These are phyloP conservation scores for Capreolus pygargus DNA, from an alignment of 2,113 vertebrate genomes.

Conservation along the genomic window DNA sequence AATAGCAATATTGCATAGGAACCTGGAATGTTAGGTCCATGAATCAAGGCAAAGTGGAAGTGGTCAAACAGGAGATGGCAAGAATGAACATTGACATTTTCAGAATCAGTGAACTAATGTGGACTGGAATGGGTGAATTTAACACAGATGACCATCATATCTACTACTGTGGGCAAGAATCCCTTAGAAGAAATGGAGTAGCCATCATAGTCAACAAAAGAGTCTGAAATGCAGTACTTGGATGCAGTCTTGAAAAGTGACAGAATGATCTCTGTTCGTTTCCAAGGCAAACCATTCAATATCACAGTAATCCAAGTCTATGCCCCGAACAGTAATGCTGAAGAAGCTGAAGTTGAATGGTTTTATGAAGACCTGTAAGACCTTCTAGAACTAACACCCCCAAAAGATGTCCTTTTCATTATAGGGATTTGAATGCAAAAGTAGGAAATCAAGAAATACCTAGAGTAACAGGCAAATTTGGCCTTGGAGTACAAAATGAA, in stretches of 20 bases:
- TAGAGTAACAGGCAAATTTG: not conserved
- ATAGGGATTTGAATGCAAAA: not conserved
- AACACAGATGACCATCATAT: not conserved
- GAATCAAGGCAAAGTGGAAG: not conserved
- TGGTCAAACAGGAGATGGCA: not conserved
- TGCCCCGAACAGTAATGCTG: not conserved
- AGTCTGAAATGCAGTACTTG: not conserved
- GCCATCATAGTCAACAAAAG: not conserved
- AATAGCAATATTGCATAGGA: not conserved
- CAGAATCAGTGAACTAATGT: not conserved
- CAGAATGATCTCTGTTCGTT: not conserved
- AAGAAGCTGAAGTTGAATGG: not conserved
- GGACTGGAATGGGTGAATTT: not conserved
- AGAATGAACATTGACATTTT: not conserved
- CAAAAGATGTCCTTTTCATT: not conserved
- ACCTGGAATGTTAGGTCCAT: not conserved
- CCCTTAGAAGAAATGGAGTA: not conserved
- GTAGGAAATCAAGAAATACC: not conserved
- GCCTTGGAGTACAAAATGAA: not conserved
- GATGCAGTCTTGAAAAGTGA: not conserved
- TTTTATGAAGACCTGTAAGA: not conserved
- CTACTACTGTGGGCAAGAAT: not conserved
- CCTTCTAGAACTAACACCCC: not conserved
- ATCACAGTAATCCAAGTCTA: not conserved
- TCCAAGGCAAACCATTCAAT: not conserved